Conservation (phyloP, 2,888 invertebrate species). For the Drosophila acutilabella region DNA sequence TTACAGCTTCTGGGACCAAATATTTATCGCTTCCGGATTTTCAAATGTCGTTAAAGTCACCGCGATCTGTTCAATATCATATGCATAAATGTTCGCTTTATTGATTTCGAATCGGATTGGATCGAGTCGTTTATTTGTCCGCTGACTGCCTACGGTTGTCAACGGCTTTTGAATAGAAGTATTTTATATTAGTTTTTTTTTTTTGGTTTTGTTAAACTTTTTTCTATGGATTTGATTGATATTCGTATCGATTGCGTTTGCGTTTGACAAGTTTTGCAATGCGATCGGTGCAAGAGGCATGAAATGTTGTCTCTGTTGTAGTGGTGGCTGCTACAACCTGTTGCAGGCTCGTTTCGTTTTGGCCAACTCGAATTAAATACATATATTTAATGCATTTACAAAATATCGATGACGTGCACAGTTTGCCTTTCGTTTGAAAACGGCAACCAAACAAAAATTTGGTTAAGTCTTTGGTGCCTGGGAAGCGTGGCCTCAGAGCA, state of each 20-base stretch:
- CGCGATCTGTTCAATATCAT: slow-evolving; percentile 67
- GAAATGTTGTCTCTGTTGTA: slow-evolving; percentile 15
- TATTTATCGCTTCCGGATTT: slow-evolving; percentile 81
- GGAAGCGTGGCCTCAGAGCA: slow-evolving; percentile 60
- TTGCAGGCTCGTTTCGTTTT: slow-evolving; percentile 49
- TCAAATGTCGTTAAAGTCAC: slow-evolving; percentile 59
- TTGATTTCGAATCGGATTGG: slow-evolving; percentile 35
- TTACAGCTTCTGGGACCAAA: slow-evolving; percentile 55
- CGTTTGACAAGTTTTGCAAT: slow-evolving; percentile 82
- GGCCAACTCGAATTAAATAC: slow-evolving; percentile 79
- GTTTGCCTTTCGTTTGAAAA: slow-evolving; percentile 61
- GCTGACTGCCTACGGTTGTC: slow-evolving; percentile 71
- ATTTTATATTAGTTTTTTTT: slow-evolving; percentile 3
- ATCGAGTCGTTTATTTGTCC: slow-evolving; percentile 52
- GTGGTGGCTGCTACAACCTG: slow-evolving; percentile 42
- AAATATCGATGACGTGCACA: slow-evolving; percentile 79
- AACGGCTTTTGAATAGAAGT: slow-evolving; percentile 57
- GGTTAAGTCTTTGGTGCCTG: slow-evolving; percentile 47
- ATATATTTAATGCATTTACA: slow-evolving; percentile 80
- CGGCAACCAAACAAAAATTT: slow-evolving; percentile 30
- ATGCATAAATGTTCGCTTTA: slow-evolving; percentile 74
- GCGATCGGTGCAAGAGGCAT: slow-evolving; percentile 33
- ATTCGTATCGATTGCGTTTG: slow-evolving; percentile 82
- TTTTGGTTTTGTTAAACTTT: neutral
- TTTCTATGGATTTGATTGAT: slow-evolving; percentile 75